Evolutionary conservation across 2,113 vertebrate species (phyloP), one percentile per base, ranked within the genome.

Genomic region (Zingel zingel): DNA sequence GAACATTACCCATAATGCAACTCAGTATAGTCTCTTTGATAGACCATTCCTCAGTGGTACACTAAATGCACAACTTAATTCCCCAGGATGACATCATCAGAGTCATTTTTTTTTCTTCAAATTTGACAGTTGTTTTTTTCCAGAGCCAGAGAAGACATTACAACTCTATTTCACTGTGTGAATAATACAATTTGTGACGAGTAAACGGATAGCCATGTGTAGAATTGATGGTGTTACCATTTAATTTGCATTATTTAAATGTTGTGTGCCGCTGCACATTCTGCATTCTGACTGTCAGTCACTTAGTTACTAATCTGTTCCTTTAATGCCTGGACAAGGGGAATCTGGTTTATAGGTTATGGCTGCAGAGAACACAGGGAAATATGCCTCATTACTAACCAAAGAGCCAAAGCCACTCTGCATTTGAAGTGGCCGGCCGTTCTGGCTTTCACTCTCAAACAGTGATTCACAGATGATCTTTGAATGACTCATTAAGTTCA

Each of bases 401-500:
- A 84, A 82, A 88, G 81, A 85, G 88, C 85, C 86, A 74, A 85
- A 84, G 84, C 86, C 85, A 69, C 74, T 67, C 43, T 62, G 48
- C 74, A 21, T 92, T 87, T 91, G 81, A 90, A 73, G 89, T 73
- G 85, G 83, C 84, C 54, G 53, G 62, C 84, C 33, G 15, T 53
- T 73, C 76, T 85, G 81, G 84, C 78, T 82, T 88, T 90, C 59
- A 48, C 87, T 91, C 78, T 84, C 75, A 65, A 80, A 81, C 84
- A 45, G 73, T 59, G 81, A 90, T 83, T 90, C 84, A 83, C 84
- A 89, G 84, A 89, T 80, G 88, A 91, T 71, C 75, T 74, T 74
- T 65, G 72, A 90, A 82, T 93, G 91, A 93, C 82, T 92, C 93
- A 89, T 93, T 90, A 91, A 79, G 65, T 89, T 77, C 36, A 61